A percentile compares a stretch with the other conserved stretches of the same genome.
phyloP scores from a whole-genome alignment of 2,797 vertebrate species.

The Manis crassicaudata region DNA sequence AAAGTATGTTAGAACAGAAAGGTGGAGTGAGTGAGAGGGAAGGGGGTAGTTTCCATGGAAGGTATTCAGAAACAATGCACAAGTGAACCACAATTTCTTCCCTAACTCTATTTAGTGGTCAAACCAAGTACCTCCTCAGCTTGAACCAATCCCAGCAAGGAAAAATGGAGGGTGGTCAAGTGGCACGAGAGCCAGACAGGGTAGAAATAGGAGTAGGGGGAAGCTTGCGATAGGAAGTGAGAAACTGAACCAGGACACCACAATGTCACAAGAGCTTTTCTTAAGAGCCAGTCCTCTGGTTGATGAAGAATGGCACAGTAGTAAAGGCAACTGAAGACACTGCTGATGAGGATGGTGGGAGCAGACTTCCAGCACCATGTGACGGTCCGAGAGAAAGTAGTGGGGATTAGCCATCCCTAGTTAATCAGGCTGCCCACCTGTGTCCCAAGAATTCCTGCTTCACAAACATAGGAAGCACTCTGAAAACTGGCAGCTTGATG shows the following conservation, averaged over 20 bases:
- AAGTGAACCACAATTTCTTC: background rate
- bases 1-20: background rate
- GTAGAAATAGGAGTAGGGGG: background rate
- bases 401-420: background rate
- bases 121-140: background rate
- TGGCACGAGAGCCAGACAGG: background rate
- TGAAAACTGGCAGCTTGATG: constrained; percentile 34
- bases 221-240: background rate
- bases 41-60: background rate
- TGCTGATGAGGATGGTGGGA: background rate
- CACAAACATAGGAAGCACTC: constrained; percentile 4
- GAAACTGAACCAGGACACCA: background rate
- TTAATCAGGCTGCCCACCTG: background rate
- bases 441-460: constrained; percentile 39
- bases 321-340: background rate
- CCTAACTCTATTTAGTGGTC: background rate
- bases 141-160: background rate
- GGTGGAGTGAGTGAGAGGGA: rapidly evolving
- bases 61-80: background rate
- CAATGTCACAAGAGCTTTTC: background rate
- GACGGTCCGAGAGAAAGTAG: background rate
- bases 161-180: background rate
- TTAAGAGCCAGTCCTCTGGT: background rate
- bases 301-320: background rate
- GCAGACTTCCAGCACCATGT: background rate